Evolutionary conservation across 1,140 invertebrate species (phyloP), one percentile per base, ranked within the genome.

Genomic region (Zelostemma sp.): DNA sequence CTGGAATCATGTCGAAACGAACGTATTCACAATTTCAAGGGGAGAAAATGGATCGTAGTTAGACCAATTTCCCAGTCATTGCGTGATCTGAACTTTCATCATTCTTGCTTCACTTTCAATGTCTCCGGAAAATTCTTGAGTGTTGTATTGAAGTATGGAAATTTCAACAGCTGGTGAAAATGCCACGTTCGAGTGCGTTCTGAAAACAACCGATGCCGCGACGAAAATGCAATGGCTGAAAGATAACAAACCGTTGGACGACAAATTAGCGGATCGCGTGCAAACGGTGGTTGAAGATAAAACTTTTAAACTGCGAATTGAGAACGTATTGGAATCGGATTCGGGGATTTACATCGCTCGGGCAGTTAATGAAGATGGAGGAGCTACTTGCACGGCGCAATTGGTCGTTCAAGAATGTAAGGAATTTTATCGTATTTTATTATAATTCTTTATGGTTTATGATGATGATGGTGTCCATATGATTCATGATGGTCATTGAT

Each of bases 311-410:
- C 85, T 99, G 53, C 88, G 92, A 71, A 90, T 99, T 15, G 88
- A 91, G 67, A 92, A 97, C 72, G 94, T 93, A 54, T 86, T 88
- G 15, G 92, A 93, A 53, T 89, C 90, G 28, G 97, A 99, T 85
- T 89, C 90, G 1, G 97, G 97, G 11, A 88, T 95, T 15, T 99
- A 99, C 79, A 97, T 94, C 0, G 95, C 95, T 47, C 89, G 93
- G 31, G 96, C 95, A n/a, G 90, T 90, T 40, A 97, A 96, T 78
- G 85, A 86, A 0, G 90, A 92, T 25, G 93, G 95, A 25, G 92
- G 91, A 72, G 89, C 93, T 5, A 90, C 91, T 49, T 94, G 93
- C 78, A 95, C 93, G 31, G 93, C 94, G 41, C 93, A 94, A 78
- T 88, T 97, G 49, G 88, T 93, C 51, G 93, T 97, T 43, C 91